phyloP scores from a whole-genome alignment of 2,113 vertebrate species.

The Caloenas nicobarica region DNA sequence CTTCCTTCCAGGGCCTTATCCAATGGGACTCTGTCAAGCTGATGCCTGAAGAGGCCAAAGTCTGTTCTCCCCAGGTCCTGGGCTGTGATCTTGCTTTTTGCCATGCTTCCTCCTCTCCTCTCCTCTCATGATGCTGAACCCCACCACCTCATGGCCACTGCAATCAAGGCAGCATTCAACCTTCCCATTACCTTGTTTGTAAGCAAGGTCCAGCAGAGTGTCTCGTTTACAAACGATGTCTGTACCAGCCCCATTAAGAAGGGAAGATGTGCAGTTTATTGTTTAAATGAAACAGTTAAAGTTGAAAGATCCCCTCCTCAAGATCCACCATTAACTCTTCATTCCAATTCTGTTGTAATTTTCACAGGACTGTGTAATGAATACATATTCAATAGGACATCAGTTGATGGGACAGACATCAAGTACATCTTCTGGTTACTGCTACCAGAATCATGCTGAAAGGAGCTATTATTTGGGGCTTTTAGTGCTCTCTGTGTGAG shows the following conservation, averaged over 20 bases:
- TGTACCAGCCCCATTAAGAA: neutral
- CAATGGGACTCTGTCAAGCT: too few relatives aligned
- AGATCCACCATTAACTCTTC: neutral
- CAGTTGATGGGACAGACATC: neutral
- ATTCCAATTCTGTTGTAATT: neutral
- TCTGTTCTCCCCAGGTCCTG: neutral
- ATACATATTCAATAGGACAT: neutral
- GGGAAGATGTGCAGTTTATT: neutral
- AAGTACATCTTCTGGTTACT: neutral
- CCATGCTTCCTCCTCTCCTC: neutral
- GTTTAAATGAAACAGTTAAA: neutral
- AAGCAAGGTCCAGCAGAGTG: neutral
- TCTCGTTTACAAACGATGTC: neutral
- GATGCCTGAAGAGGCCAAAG: too few relatives aligned
- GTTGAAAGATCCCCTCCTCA: neutral
- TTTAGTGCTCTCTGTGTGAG: neutral
- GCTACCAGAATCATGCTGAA: neutral
- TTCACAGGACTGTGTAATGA: neutral
- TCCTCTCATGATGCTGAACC: neutral
- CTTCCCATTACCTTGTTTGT: neutral
- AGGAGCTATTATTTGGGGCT: neutral
- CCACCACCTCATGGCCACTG: neutral
- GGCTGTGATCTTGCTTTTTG: neutral
- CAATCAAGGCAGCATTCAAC: neutral
- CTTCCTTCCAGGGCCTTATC: too few relatives aligned